phyloP scores from a whole-genome alignment of 1,140 invertebrate genomes.

The Pseudomyrmex cubaensis region DNA sequence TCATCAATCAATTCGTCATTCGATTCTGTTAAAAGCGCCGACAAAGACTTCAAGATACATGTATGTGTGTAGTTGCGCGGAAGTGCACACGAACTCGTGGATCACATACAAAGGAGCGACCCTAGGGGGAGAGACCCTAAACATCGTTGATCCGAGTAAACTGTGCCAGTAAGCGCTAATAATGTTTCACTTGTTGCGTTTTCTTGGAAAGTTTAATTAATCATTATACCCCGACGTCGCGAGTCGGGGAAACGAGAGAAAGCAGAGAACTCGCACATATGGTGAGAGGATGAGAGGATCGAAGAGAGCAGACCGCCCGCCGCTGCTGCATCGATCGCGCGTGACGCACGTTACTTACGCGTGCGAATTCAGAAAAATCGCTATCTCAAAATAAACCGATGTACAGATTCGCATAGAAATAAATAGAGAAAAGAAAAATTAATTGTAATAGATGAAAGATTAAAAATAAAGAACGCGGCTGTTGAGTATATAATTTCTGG shows the following conservation, averaged over 20 bases:
- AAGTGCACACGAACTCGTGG: slow-evolving; percentile 10
- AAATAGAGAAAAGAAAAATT: too few relatives aligned
- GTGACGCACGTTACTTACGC: slow-evolving; percentile 1
- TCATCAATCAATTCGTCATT: not conserved
- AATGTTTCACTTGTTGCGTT: slow-evolving; percentile 81
- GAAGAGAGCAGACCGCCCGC: slow-evolving; percentile 51
- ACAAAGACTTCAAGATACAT: slow-evolving; percentile 24
- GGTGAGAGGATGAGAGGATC: not conserved
- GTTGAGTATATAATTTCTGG: too few relatives aligned
- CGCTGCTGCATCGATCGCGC: not conserved
- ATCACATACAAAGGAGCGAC: not conserved
- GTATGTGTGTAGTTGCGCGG: not conserved
- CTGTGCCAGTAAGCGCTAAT: slow-evolving; percentile 81
- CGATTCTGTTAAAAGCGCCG: not conserved
- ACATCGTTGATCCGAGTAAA: slow-evolving; percentile 70
- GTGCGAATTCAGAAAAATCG: slow-evolving; percentile 60
- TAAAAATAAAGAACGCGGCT: too few relatives aligned
- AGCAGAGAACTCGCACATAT: not conserved
- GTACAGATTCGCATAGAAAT: too few relatives aligned
- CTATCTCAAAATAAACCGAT: not conserved
- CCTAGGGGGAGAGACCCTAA: slow-evolving; percentile 34
- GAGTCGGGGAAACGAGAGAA: not conserved
- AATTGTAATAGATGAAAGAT: too few relatives aligned
- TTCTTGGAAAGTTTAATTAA: slow-evolving; percentile 84
- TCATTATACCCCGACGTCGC: slow-evolving; percentile 69